Base-by-base conservation (phyloP, 2,888 invertebrate genomes). In the Eulithis testata region DNA sequence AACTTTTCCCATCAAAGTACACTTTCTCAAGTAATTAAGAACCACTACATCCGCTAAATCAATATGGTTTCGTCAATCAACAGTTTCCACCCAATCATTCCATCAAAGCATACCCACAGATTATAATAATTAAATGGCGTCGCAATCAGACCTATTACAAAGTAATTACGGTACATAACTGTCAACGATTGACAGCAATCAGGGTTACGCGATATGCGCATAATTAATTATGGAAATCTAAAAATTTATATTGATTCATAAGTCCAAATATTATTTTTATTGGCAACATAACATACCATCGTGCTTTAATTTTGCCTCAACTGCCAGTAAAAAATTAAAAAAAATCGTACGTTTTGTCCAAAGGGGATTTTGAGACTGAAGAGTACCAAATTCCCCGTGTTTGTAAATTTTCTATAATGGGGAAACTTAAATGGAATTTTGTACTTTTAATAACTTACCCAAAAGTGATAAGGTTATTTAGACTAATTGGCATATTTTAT, bases 1-100 rank as follows among this genome's bases (percentile, higher is more conserved):
- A 45, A 27, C 56, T 45, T 69, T 69, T 69, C 71, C 69, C 65
- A 71, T 65, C 55, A 69, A 66, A 63, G 57, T 53, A 40, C 58
- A 63, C 67, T 63, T 63, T 67, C 67, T 59, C 68, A 66, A 60
- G 55, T 66, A 66, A 73, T 73, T 68, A 73, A 66, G 64, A 65
- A 56, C 64, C 53, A 52, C 50, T 21, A 60, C 66, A 68, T 71
- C 70, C 70, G 71, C 57, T 63, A 60, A 65, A 63, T 66, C 69
- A 65, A 58, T 64, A 61, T 49, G 49, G 65, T 62, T 60, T 56
- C 60, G 65, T 65, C 69, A 70, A 71, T 72, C 69, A 69, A 58
- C 66, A 47, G 62, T 68, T 69, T 71, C 70, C 66, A 72, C 56
- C 71, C 75, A 76, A 76, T 76, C 75, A 73, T 71, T 66, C 66